These are phyloP conservation scores for Athalia cordata DNA, from an alignment of 2,888 invertebrate species.

Conservation along the genomic window DNA sequence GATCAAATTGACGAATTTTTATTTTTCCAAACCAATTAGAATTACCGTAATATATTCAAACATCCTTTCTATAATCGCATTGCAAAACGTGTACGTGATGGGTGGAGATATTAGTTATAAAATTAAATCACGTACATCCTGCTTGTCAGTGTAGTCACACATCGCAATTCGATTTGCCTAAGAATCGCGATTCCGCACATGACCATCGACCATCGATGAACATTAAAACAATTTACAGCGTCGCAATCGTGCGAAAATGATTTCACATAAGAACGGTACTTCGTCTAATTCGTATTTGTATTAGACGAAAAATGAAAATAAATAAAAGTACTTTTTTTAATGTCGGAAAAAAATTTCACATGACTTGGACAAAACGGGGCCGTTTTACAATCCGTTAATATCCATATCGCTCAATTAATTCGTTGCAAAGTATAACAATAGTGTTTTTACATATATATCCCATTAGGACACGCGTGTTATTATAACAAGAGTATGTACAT, in stretches of 20 bases:
- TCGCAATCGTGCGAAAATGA: background rate
- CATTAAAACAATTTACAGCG: background rate
- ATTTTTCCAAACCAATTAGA: too few relatives aligned
- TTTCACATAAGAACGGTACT: background rate
- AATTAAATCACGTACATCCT: conserved; percentile 23
- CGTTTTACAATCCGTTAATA: background rate
- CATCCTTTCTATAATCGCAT: background rate
- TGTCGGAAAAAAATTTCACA: too few relatives aligned
- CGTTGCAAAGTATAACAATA: background rate
- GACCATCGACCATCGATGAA: background rate
- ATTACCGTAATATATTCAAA: too few relatives aligned
- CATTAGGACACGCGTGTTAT: conserved; percentile 28
- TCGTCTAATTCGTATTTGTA: background rate
- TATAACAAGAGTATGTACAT: background rate
- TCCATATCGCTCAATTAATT: conserved; percentile 21
- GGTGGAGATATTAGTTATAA: background rate
- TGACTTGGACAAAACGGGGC: too few relatives aligned
- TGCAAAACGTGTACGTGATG: background rate
- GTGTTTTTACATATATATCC: background rate
- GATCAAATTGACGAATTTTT: too few relatives aligned
- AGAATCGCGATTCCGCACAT: conserved; percentile 12
- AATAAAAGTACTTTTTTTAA: background rate
- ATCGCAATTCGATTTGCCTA: conserved; percentile 18
- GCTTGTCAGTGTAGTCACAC: conserved; percentile 26
- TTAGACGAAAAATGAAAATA: background rate